Evolutionary conservation across 2,888 invertebrate species (phyloP).

Genomic region (Lasioglossum malachurum): DNA sequence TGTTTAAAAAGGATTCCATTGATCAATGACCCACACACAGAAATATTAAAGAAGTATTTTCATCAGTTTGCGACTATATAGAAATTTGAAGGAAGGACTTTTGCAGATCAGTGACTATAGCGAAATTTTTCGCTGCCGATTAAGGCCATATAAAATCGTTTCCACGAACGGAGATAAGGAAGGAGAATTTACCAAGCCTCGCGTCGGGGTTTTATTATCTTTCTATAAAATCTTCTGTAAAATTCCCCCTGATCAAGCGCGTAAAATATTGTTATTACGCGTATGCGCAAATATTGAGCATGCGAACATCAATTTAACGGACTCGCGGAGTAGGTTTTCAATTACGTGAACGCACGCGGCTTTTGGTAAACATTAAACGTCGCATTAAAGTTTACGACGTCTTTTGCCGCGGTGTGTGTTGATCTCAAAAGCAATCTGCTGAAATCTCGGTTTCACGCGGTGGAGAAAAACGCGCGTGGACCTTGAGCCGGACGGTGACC

Average conservation of each 20-base stretch:
- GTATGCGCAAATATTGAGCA: background rate
- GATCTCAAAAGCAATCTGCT: slow-evolving; percentile 29
- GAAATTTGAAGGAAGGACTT: no score
- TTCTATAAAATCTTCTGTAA: background rate
- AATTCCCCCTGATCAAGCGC: background rate
- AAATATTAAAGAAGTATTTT: no score
- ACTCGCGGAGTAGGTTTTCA: background rate
- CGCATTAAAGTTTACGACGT: slow-evolving; percentile 30
- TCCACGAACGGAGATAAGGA: background rate
- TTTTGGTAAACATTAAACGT: slow-evolving; percentile 25
- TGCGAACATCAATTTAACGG: background rate
- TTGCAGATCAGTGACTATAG: no score
- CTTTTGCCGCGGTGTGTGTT: slow-evolving; percentile 16
- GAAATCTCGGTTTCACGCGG: slow-evolving; percentile 1
- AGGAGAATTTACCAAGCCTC: background rate
- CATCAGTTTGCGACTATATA: no score
- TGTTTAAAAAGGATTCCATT: no score
- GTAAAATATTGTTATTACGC: background rate
- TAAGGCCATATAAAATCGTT: background rate
- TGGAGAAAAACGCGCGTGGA: slow-evolving; percentile 28
- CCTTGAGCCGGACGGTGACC: slow-evolving; percentile 38
- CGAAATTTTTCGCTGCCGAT: background rate
- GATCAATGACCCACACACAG: no score
- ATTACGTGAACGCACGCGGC: background rate
- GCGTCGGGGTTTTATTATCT: background rate